Conservation (phyloP, 2,888 invertebrate species). For the Rhagonycha lutea region DNA sequence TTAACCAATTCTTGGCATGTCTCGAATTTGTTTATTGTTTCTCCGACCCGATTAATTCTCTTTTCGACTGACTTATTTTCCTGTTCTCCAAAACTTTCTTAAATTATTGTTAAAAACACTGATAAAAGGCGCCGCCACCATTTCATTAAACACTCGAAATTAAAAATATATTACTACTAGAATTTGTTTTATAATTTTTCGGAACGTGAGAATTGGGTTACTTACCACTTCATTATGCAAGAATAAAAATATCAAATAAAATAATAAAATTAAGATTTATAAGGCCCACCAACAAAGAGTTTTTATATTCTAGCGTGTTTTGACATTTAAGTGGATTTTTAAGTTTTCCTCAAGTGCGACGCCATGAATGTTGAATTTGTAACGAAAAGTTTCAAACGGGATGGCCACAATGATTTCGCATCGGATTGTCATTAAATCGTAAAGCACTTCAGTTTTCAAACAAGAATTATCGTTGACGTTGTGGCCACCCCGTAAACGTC, state of each 20-base stretch:
- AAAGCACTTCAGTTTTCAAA: neutral
- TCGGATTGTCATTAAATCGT: neutral
- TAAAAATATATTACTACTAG: neutral
- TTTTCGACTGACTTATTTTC: neutral
- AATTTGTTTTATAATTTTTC: neutral
- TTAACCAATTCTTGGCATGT: slow-evolving; percentile 13
- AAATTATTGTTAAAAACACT: neutral
- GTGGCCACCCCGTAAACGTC: neutral
- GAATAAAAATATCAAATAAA: neutral
- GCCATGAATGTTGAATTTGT: neutral
- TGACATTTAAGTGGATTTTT: neutral
- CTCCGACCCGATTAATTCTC: neutral
- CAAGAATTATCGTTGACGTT: neutral
- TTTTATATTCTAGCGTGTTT: neutral
- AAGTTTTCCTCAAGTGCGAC: neutral
- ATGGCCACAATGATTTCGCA: neutral
- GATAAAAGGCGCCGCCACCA: neutral
- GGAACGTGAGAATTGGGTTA: neutral
- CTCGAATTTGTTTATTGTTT: slow-evolving; percentile 13
- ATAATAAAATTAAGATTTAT: neutral
- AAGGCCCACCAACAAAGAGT: neutral
- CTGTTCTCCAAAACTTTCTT: neutral
- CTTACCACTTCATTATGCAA: neutral
- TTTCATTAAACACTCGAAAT: neutral
- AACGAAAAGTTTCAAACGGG: neutral